These are phyloP conservation scores for Sciaenops ocellatus DNA, from an alignment of 2,797 vertebrate species.

Conservation along the genomic window DNA sequence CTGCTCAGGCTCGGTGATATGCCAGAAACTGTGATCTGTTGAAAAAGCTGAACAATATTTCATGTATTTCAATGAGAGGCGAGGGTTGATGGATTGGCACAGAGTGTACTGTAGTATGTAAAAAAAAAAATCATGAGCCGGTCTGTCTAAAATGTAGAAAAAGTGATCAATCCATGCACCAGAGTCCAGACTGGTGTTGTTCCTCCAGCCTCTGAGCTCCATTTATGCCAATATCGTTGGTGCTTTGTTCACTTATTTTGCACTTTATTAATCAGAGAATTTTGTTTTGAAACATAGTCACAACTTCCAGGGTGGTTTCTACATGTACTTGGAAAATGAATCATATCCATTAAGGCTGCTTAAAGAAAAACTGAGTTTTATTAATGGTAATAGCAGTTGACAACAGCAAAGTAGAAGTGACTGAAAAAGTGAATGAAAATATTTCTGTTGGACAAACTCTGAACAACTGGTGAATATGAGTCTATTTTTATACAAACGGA, in stretches of 20 bases:
- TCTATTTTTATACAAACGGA: background rate
- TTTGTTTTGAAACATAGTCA: background rate
- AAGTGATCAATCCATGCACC: slow-evolving; percentile 16
- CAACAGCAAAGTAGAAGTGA: background rate
- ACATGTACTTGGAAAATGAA: background rate
- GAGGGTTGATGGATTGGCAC: slow-evolving; percentile 20
- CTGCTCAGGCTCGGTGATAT: slow-evolving; percentile 42
- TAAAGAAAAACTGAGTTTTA: background rate
- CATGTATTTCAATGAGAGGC: slow-evolving; percentile 51
- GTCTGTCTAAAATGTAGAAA: slow-evolving; percentile 18
- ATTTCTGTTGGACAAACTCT: background rate
- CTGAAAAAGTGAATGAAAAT: background rate
- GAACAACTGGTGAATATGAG: background rate
- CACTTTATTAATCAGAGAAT: background rate
- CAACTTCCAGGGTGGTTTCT: background rate
- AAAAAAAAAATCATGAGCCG: slow-evolving; percentile 27
- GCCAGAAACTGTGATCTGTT: slow-evolving; percentile 39
- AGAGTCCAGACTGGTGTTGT: background rate
- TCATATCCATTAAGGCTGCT: background rate
- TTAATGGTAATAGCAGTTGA: background rate
- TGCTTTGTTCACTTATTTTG: background rate
- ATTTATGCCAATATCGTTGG: background rate
- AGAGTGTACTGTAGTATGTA: slow-evolving; percentile 14
- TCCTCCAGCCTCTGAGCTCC: background rate
- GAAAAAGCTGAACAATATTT: slow-evolving; percentile 32